Evolutionary conservation across 2,888 invertebrate genomes (phyloP), one percentile per base, ranked within the genome.

Genomic region (Fragum fragum): DNA sequence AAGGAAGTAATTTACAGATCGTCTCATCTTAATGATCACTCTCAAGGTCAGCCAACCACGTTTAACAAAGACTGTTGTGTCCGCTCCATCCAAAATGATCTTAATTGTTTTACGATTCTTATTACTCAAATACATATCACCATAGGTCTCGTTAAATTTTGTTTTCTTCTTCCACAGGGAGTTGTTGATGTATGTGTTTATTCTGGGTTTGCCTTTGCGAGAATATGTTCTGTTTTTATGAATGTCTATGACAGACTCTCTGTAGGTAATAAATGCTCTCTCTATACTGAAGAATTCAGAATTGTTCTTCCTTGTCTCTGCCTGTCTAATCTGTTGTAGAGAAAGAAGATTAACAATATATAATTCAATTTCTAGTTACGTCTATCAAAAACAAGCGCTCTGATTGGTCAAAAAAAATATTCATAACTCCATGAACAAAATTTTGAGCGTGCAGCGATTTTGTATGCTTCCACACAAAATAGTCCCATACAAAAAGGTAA

Each of bases 181-280:
- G 11, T 61, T 70, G 63, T 69, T 72, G 21, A 83, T 39, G 36
- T 29, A 57, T 14, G 76, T 28, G 28, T 53, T 76, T 9, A 59
- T 68, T 63, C 36, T 42, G 5, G 32, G 57, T 23, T 52, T 52
- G 18, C 39, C 36, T 11, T n/a, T 52, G 9, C 23, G 42, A 26
- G 7, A 23, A 29, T 52, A 18, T 1, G 52, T 52, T 69, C 69
- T 69, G 52, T 47, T 52, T 52, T 52, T 69, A n/a, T 52, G 29
- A 26, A 73, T 66, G 36, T 53, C 70, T 18, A 68, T 63, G 11
- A 59, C 53, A 11, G 72, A 29, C 11, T 69, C 53, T 29, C 76
- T 76, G 73, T 83, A 79, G 5, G 82, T 76, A 5, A 83, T 76
- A 63, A 59, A 83, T n/a, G 76, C 70, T 73, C 70, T 79, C 61